Evolutionary conservation across 2,113 vertebrate genomes (phyloP).

Genomic region (Passer montanus): DNA sequence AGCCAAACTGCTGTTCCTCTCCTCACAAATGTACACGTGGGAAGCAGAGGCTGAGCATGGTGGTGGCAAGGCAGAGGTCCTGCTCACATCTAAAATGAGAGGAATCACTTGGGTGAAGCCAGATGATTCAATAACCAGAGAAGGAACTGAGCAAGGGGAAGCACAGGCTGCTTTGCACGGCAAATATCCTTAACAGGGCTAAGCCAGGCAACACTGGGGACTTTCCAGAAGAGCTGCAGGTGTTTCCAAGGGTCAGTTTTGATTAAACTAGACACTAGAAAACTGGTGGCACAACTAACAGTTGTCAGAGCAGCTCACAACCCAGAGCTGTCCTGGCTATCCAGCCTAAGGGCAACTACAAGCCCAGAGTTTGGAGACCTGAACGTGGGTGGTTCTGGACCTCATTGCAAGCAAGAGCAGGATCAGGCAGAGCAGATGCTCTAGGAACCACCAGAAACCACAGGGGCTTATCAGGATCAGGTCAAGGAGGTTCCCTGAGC

Average conservation of each 20-base stretch:
- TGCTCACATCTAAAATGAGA: background rate
- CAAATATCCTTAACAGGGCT: background rate
- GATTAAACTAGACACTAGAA: background rate
- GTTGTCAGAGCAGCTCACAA: background rate
- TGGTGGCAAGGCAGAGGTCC: background rate
- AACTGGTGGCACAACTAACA: background rate
- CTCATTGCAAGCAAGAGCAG: background rate
- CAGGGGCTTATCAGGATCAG: background rate
- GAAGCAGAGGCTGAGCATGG: background rate
- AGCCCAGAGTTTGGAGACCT: background rate
- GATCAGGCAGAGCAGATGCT: fast-evolving
- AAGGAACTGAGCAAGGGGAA: background rate
- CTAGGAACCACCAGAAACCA: background rate
- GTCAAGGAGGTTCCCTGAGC: background rate
- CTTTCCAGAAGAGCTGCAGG: background rate
- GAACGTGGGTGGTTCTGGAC: background rate
- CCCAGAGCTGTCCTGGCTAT: background rate
- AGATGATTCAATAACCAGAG: background rate
- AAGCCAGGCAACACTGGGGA: background rate
- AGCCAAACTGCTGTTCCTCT: background rate
- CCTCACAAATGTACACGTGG: background rate
- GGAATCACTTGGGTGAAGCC: background rate
- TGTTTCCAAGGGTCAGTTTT: background rate
- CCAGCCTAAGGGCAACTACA: background rate
- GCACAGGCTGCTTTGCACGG: background rate